Evolutionary conservation across 2,888 invertebrate genomes (phyloP).

Genomic region (Torymus aiolomorphi): DNA sequence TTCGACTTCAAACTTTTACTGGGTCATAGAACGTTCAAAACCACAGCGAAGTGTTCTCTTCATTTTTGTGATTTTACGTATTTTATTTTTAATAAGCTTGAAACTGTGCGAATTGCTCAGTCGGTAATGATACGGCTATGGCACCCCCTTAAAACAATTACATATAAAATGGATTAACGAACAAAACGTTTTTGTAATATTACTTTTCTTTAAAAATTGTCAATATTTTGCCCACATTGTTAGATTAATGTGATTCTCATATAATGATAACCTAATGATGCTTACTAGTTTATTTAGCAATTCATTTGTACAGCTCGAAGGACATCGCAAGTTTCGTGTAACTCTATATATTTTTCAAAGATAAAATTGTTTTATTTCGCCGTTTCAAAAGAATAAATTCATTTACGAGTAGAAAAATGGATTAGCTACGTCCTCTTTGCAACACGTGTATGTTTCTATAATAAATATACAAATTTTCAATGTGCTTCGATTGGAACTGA

Average conservation of each 20-base stretch:
- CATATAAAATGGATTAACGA: slow-evolving; percentile 8
- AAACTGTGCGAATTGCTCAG: too few species aligned
- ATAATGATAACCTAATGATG: slow-evolving; percentile 38
- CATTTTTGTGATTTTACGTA: too few species aligned
- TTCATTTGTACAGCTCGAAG: slow-evolving; percentile 51
- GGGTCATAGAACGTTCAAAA: too few species aligned
- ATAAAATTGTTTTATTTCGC: slow-evolving; percentile 18
- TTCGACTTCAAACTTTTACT: too few species aligned
- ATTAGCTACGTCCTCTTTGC: slow-evolving; percentile 36
- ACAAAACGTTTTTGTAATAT: slow-evolving; percentile 3
- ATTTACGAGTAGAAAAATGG: slow-evolving; percentile 43
- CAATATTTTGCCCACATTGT: slow-evolving; percentile 18
- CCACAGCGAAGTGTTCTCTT: too few species aligned
- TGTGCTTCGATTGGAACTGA: slow-evolving; percentile 43
- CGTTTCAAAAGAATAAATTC: slow-evolving; percentile 43
- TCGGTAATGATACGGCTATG: too few species aligned
- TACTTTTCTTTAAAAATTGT: slow-evolving; percentile 25
- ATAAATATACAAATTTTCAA: slow-evolving; percentile 49
- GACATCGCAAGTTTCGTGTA: slow-evolving; percentile 40
- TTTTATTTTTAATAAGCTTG: too few species aligned
- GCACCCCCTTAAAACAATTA: slow-evolving; percentile 7
- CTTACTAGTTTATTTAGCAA: slow-evolving; percentile 45
- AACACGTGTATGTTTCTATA: slow-evolving; percentile 37
- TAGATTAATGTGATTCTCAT: slow-evolving; percentile 34
- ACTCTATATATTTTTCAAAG: slow-evolving; percentile 22